phyloP scores from a whole-genome alignment of 2,113 vertebrate species.

The Petaurus breviceps region DNA sequence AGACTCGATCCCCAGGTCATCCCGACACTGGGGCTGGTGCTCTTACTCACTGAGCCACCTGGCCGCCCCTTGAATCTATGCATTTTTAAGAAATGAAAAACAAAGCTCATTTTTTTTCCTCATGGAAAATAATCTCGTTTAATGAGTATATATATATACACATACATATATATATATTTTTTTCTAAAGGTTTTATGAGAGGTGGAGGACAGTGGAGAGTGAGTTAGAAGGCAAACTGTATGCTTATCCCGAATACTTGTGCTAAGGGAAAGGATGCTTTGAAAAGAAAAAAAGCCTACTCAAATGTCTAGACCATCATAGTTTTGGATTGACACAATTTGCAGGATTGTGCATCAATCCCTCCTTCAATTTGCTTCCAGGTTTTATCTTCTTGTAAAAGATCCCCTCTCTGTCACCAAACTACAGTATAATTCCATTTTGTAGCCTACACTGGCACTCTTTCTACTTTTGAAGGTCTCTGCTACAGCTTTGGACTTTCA shows the following conservation, averaged over 20 bases:
- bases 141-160: too few relatives aligned
- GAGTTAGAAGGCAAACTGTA: not conserved
- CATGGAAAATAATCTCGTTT: too few relatives aligned
- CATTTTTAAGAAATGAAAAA: too few relatives aligned
- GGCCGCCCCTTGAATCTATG: too few relatives aligned
- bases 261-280: not conserved
- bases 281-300: not conserved
- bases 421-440: rapidly evolving
- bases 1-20: too few relatives aligned
- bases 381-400: not conserved
- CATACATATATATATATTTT: too few relatives aligned
- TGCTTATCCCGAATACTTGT: not conserved
- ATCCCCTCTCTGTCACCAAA: not conserved
- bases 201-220: too few relatives aligned
- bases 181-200: too few relatives aligned
- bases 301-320: too few relatives aligned
- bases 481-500: not conserved
- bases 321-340: not conserved
- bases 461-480: not conserved
- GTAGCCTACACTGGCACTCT: rapidly evolving
- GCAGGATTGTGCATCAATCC: not conserved
- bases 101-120: too few relatives aligned
- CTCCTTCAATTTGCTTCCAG: not conserved
- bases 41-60: too few relatives aligned
- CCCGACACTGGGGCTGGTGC: too few relatives aligned